Percentiles rank a stretch among this genome's conserved stretches.
Conservation (phyloP, 2,113 vertebrate species). For the Asarcornis scutulata region DNA sequence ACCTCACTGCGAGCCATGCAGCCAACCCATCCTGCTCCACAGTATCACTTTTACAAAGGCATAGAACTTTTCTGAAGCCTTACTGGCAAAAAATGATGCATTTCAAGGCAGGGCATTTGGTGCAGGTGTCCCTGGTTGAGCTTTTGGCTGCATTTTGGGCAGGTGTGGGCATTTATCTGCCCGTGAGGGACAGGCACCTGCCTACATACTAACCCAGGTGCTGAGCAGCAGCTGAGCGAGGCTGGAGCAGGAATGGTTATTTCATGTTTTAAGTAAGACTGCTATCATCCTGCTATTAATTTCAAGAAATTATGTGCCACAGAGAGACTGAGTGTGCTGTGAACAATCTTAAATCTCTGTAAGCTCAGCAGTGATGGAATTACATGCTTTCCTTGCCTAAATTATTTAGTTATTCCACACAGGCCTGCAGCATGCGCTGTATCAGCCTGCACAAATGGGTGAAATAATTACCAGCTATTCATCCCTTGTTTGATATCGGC, state of each 20-base stretch:
- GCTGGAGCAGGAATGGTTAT: background rate
- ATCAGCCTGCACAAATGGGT: background rate
- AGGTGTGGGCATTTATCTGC: background rate
- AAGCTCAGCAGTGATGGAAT: background rate
- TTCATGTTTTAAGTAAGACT: background rate
- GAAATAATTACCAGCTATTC: background rate
- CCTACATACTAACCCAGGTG: rapidly evolving
- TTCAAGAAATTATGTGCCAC: background rate
- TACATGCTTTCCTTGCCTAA: background rate
- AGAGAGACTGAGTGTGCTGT: background rate
- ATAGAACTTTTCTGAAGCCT: background rate
- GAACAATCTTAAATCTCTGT: background rate
- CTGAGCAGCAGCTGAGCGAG: rapidly evolving
- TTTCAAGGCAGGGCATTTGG: background rate
- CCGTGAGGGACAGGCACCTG: background rate
- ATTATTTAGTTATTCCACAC: background rate
- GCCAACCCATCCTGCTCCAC: background rate
- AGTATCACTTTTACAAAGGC: background rate
- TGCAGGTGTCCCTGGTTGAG: background rate
- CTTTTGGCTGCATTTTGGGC: rapidly evolving
- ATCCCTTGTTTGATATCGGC: background rate
- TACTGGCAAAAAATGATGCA: background rate
- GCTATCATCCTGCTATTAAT: background rate
- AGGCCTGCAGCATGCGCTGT: background rate
- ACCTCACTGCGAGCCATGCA: rapidly evolving